Base-by-base conservation (phyloP, 37 sponge, comb jelly and placozoan species). In the Diacarnus erythraeanus region DNA sequence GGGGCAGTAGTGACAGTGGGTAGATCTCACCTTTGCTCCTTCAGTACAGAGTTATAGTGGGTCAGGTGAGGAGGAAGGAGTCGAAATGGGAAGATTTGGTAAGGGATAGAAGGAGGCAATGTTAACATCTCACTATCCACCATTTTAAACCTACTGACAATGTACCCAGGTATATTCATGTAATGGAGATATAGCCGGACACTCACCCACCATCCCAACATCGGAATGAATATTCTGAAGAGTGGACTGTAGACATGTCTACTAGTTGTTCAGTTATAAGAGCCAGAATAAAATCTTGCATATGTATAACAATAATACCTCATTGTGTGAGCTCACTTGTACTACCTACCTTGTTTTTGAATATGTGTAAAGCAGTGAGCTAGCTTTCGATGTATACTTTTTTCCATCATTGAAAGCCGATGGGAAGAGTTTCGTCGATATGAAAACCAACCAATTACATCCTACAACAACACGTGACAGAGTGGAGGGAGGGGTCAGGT, bases 401-500 rank as follows among this genome's bases (percentile, higher is more conserved):
- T 76, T 82, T 94, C 94, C 26, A 83, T 47, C 38, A 89, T 38
- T 26, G 94, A 89, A 34, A 87, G 26, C 0, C 75, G 68, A 71
- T 87, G 84, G 22, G 72, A 64, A 27, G 79, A 64, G 80, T 87
- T 87, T 1, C 88, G 73, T 31, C 94, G 77, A 73, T 83, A 94
- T 2, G 82, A 70, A 76, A 94, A 94, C 94, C 94, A 94, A 1
- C 94, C 94, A 36, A 94, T 72, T 44, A 90, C 81, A 64, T 51
- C 40, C 83, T 89, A 59, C 23, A 76, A 1, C 8, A 25, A 21
- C 57, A 56, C 20, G 15, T 20, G 20, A 56, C 57, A 56, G 20
- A 56, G 20, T 56, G 57, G 57, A 56, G 57, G 57, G 20, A 21
- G n/a, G n/a, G n/a, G n/a, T n/a, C n/a, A n/a, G n/a, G n/a, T n/a